A percentile compares a stretch with the other conserved stretches of the same genome.
Evolutionary conservation across 2,888 invertebrate species (phyloP).

Genomic region (Idaea straminata): DNA sequence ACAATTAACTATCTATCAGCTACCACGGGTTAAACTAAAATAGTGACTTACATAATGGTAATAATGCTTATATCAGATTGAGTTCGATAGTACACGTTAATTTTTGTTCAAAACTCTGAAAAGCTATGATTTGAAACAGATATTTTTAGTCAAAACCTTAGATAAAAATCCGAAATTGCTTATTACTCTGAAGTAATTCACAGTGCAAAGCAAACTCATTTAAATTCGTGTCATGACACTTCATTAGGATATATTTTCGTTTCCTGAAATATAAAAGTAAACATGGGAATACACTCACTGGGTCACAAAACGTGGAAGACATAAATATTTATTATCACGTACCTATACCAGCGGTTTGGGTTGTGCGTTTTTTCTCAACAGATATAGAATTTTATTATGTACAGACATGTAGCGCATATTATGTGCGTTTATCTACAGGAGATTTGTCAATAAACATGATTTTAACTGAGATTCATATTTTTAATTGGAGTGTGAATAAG

Average conservation of each 20-base stretch:
- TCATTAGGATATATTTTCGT: conserved; percentile 57
- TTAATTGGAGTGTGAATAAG: too few species aligned
- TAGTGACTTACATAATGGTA: too few species aligned
- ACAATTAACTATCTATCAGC: too few species aligned
- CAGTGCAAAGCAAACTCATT: conserved; percentile 35
- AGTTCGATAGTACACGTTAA: too few species aligned
- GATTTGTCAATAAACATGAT: too few species aligned
- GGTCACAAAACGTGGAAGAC: conserved; percentile 12
- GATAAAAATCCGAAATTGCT: conserved; percentile 6
- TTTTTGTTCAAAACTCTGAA: too few species aligned
- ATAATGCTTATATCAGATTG: too few species aligned
- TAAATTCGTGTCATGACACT: conserved; percentile 50
- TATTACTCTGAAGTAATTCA: conserved; percentile 20
- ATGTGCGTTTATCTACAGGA: too few species aligned
- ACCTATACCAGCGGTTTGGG: conserved; percentile 8
- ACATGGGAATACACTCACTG: conserved; percentile 36
- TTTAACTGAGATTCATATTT: too few species aligned
- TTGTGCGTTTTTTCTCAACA: background rate
- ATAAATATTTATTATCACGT: background rate
- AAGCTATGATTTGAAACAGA: too few species aligned
- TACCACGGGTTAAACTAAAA: too few species aligned
- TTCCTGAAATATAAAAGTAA: conserved; percentile 48
- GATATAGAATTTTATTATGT: background rate
- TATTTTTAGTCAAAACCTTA: background rate
- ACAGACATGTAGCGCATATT: background rate